Percentiles rank a stretch among this genome's conserved stretches.
phyloP scores from a whole-genome alignment of 2,888 invertebrate genomes.

The Mythimna loreyi region DNA sequence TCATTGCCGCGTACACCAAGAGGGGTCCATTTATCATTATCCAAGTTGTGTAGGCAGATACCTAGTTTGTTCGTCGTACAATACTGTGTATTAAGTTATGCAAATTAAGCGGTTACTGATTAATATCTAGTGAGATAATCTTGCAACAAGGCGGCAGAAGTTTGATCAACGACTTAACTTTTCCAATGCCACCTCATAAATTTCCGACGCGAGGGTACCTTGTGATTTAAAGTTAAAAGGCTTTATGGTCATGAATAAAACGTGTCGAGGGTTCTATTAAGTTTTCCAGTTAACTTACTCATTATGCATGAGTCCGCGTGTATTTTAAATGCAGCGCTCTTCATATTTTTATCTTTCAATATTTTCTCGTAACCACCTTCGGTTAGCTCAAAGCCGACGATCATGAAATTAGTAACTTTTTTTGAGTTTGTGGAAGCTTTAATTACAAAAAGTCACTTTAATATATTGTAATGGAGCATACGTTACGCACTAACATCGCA shows the following conservation, averaged over 20 bases:
- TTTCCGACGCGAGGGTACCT: constrained; percentile 70
- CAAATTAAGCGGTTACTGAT: constrained; percentile 72
- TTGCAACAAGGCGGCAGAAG: constrained; percentile 68
- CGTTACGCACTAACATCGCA: no score
- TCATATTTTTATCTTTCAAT: constrained; percentile 49
- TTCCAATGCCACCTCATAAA: constrained; percentile 81
- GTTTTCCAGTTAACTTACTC: constrained; percentile 78
- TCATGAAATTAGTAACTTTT: not conserved
- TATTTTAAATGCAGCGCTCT: constrained; percentile 61
- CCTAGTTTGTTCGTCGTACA: constrained; percentile 51
- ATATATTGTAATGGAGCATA: no score
- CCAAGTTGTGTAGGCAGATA: constrained; percentile 48
- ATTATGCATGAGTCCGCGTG: constrained; percentile 68
- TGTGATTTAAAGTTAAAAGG: constrained; percentile 78
- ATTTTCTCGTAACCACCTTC: constrained; percentile 23
- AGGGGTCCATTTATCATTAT: constrained; percentile 58
- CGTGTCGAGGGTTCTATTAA: constrained; percentile 78
- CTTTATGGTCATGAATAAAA: constrained; percentile 80
- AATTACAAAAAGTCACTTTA: not conserved
- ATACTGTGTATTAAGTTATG: constrained; percentile 66
- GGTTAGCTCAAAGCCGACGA: not conserved
- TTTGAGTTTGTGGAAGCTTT: not conserved
- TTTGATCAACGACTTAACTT: constrained; percentile 83
- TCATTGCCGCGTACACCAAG: constrained; percentile 36
- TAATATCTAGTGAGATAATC: constrained; percentile 76